Conservation (phyloP, 2,888 invertebrate species). For the Archips xylosteana region DNA sequence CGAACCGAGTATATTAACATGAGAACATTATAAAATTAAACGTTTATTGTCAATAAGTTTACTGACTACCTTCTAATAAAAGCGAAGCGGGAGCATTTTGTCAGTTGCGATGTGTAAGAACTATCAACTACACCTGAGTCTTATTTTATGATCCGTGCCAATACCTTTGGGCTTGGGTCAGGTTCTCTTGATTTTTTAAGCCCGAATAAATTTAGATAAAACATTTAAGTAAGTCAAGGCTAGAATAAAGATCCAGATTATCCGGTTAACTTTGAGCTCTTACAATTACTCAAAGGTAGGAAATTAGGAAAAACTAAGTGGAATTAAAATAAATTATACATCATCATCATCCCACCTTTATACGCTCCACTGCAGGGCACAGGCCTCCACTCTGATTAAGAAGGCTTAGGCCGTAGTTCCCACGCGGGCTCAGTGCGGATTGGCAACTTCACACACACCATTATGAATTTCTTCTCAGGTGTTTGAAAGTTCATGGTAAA, state of each 20-base stretch:
- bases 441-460: too few relatives aligned
- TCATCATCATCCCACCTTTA: too few relatives aligned
- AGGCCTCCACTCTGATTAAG: too few relatives aligned
- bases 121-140: slow-evolving; percentile 82
- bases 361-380: too few relatives aligned
- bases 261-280: background rate
- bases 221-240: background rate
- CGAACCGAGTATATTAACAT: too few relatives aligned
- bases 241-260: background rate
- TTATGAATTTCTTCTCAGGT: too few relatives aligned
- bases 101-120: slow-evolving; percentile 81
- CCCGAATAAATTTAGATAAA: background rate
- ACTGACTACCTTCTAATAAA: background rate
- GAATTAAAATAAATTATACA: too few relatives aligned
- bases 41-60: slow-evolving; percentile 5
- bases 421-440: too few relatives aligned
- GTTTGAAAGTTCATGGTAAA: too few relatives aligned
- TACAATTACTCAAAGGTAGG: background rate
- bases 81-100: slow-evolving; percentile 62
- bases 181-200: slow-evolving; percentile 6
- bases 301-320: background rate
- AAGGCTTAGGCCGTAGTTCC: too few relatives aligned
- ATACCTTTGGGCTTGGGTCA: slow-evolving; percentile 59
- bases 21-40: background rate
- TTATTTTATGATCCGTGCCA: slow-evolving; percentile 81